Evolutionary conservation across 2,888 invertebrate species (phyloP).

Genomic region (Plagodis dolabraria): DNA sequence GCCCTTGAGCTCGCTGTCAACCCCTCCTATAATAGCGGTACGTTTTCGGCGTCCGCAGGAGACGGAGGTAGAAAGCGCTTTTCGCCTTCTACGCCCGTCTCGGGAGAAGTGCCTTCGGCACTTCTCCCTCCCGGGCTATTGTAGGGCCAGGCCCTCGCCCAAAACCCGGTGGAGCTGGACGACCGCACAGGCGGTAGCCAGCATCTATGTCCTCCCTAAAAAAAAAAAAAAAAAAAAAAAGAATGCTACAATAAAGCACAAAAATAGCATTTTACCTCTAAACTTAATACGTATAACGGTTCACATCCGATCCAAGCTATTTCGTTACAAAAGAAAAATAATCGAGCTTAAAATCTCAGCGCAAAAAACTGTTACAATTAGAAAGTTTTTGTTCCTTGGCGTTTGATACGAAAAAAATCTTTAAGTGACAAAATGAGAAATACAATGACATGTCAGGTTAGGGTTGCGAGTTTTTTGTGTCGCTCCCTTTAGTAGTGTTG

Average conservation of each 20-base stretch:
- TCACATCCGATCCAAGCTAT: slow-evolving; percentile 52
- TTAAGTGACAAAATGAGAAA: slow-evolving; percentile 78
- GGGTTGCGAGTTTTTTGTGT: slow-evolving; percentile 62
- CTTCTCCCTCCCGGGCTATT: no score
- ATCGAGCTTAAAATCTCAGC: slow-evolving; percentile 77
- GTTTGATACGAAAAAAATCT: slow-evolving; percentile 67
- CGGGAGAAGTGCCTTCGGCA: no score
- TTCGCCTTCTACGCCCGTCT: no score
- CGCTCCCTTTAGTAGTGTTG: slow-evolving; percentile 71
- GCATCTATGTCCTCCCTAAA: no score
- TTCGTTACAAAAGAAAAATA: slow-evolving; percentile 67
- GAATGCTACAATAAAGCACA: not conserved
- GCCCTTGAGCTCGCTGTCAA: no score
- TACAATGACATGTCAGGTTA: slow-evolving; percentile 80
- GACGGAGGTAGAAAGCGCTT: no score
- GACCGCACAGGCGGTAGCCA: no score
- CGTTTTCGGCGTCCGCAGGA: no score
- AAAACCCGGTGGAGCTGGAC: no score
- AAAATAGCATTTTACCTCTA: slow-evolving; percentile 4
- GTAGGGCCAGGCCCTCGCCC: no score
- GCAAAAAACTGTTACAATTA: slow-evolving; percentile 83
- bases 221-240: no score
- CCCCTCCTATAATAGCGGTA: no score
- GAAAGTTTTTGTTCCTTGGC: slow-evolving; percentile 76
- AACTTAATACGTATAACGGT: slow-evolving; percentile 48